Base-by-base conservation (phyloP, 2,113 vertebrate genomes). In the Perca schrenkii region DNA sequence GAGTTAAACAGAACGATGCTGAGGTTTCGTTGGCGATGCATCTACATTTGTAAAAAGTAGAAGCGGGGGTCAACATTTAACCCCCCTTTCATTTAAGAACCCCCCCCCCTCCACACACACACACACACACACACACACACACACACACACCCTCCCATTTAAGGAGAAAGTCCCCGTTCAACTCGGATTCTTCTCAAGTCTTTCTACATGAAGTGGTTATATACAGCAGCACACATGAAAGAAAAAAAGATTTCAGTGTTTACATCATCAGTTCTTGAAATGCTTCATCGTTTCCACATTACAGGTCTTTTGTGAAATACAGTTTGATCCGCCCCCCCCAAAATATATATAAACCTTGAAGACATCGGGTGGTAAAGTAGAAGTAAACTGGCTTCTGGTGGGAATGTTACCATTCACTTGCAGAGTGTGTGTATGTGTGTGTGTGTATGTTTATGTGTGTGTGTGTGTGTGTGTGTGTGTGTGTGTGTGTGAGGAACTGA, bases 221-320 rank as follows among this genome's bases (percentile, higher is more conserved):
- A 58, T 95, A 93, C 92, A 95, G 82, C 88, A 92, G 88, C 83
- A 82, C 85, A 70, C 71, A 74, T 10, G 36, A 85, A 83, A 56
- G 3, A 60, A 15, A 25, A 34, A 34, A 64, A 65, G 67, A 74
- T 54, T 15, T 60, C 53, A 84, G 40, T 25, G 69, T 79, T 47
- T 65, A 12, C 74, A 43, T 31, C 66, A 64, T 78, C 71, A 83
- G 77, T 74, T 56, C 22, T 60, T 22, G 6, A 86, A 80, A 85
- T 36, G 74, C 68, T 81, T 74, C 74, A 61, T 75, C 58, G n/a
- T 72, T 62, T 64, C 28, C 0, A 53, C 49, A 4, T 63, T 25
- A 19, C 71, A 79, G 60, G 75, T 71, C 74, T 65, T 8, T 69
- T 83, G 77, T 49, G 58, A 73, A 75, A 63, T 4, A 34, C 8